Evolutionary conservation across 2,888 invertebrate species (phyloP), one percentile per base, ranked within the genome.

Genomic region (Dione vanillae): DNA sequence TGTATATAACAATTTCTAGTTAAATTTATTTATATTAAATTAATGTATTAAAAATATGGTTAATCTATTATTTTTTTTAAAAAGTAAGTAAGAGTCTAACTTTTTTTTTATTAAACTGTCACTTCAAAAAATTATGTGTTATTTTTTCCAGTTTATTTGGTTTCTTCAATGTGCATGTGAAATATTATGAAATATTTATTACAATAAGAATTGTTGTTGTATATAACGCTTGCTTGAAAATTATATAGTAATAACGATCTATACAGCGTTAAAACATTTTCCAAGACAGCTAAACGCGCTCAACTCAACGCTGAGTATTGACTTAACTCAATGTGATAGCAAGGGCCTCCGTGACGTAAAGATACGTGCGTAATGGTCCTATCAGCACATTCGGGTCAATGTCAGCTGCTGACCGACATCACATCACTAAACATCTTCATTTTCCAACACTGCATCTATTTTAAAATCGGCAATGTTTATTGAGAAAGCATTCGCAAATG

Each of bases 311-410:
- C 43, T 51, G 56, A 67, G 20, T 58, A 67, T 45, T 64, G 58
- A 64, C 66, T 69, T 69, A 67, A 47, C 65, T 69, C 58, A 62
- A 68, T 69, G 67, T 61, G 73, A 73, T 73, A 70, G 68, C 74
- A 74, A 76, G 71, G 74, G 76, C 75, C 71, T 74, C 65, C 62
- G 68, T 79, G 78, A 78, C 77, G 78, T 75, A 72, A 70, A 73
- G 68, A 74, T 68, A 77, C 78, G 82, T 86, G 85, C 84, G 87
- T 85, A 85, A 82, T 81, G 80, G 82, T 81, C 80, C 82, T 87
- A 87, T 90, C 86, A 82, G 78, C 77, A 80, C 80, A 89, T 85
- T 83, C 83, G 77, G 91, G 90, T 87, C 91, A 91, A 89, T 90
- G 90, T 89, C 87, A 82, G 82, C 74, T 83, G 81, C 83, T 88